These are phyloP conservation scores for Siphamia tubifer DNA, from an alignment of 2,113 vertebrate genomes.

Conservation along the genomic window DNA sequence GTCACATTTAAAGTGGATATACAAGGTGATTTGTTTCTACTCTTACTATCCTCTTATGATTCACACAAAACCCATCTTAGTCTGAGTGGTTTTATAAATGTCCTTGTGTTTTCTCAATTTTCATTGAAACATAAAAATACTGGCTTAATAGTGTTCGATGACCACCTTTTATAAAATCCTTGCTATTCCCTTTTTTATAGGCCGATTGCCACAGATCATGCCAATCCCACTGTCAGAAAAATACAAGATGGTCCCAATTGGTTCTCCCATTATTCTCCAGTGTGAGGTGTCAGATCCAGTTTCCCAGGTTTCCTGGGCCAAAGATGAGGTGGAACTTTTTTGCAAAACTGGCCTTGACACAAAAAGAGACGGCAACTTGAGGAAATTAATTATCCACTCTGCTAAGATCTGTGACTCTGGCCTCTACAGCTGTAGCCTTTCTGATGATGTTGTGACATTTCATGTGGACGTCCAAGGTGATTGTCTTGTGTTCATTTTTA, in stretches of 20 bases:
- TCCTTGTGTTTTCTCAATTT: slow-evolving; percentile 6
- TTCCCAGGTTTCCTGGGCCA: slow-evolving; percentile 87
- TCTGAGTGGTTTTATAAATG: neutral
- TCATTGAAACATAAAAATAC: neutral
- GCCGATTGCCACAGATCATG: slow-evolving; percentile 67
- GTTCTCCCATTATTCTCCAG: slow-evolving; percentile 81
- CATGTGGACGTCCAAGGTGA: slow-evolving; percentile 88
- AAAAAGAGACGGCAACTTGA: slow-evolving; percentile 79
- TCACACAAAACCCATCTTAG: slow-evolving; percentile 1
- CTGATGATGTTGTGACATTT: slow-evolving; percentile 85
- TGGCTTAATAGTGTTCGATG: neutral
- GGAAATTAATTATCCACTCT: slow-evolving; percentile 81
- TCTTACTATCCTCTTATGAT: slow-evolving; percentile 1
- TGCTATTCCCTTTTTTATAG: slow-evolving; percentile 67
- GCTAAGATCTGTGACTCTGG: slow-evolving; percentile 84
- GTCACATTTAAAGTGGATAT: slow-evolving; percentile 77
- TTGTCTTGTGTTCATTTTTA: slow-evolving; percentile 35
- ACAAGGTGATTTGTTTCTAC: slow-evolving; percentile 74
- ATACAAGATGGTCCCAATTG: slow-evolving; percentile 64
- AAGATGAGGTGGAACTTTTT: slow-evolving; percentile 87
- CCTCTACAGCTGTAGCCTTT: slow-evolving; percentile 86
- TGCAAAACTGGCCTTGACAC: slow-evolving; percentile 80
- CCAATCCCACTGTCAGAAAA: slow-evolving; percentile 69
- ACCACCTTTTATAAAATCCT: slow-evolving; percentile 19
- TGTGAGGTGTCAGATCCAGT: slow-evolving; percentile 82